Evolutionary conservation across 2,797 vertebrate species (phyloP).

Genomic region (Diplodus puntazzo): DNA sequence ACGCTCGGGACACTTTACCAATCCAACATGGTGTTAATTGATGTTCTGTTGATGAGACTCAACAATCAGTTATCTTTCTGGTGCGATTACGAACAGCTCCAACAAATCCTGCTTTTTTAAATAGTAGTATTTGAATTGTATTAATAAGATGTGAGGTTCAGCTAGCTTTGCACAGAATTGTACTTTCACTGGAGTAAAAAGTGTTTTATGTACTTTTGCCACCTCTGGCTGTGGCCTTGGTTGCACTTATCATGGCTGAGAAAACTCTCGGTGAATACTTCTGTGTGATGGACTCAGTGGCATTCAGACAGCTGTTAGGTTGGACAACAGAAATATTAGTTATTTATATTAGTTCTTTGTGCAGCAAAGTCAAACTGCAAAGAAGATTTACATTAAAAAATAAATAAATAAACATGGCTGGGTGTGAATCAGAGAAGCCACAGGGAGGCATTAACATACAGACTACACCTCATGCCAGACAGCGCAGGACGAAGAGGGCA

Average conservation of each 20-base stretch:
- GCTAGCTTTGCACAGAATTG: too few species aligned
- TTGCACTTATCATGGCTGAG: neutral
- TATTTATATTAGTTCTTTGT: too few species aligned
- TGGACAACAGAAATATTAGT: neutral
- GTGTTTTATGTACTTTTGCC: too few species aligned
- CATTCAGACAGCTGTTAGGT: neutral
- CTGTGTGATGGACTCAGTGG: neutral
- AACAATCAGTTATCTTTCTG: too few species aligned
- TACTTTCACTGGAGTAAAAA: too few species aligned
- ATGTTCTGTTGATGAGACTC: too few species aligned
- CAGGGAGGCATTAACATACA: conserved; percentile 34
- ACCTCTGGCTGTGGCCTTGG: neutral
- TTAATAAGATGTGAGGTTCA: too few species aligned
- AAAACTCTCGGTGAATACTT: neutral
- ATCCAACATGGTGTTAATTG: too few species aligned
- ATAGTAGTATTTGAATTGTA: too few species aligned
- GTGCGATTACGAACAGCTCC: too few species aligned
- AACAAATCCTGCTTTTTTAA: too few species aligned
- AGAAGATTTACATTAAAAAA: neutral
- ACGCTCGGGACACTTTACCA: too few species aligned
- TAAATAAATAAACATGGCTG: neutral
- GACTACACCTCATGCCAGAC: neutral
- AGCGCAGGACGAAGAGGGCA: neutral
- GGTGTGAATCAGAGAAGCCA: neutral
- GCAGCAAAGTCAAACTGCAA: neutral